Percentiles rank a stretch among this genome's conserved stretches.
Evolutionary conservation across 2,797 vertebrate species (phyloP).

Genomic region (Naso thynnoides): DNA sequence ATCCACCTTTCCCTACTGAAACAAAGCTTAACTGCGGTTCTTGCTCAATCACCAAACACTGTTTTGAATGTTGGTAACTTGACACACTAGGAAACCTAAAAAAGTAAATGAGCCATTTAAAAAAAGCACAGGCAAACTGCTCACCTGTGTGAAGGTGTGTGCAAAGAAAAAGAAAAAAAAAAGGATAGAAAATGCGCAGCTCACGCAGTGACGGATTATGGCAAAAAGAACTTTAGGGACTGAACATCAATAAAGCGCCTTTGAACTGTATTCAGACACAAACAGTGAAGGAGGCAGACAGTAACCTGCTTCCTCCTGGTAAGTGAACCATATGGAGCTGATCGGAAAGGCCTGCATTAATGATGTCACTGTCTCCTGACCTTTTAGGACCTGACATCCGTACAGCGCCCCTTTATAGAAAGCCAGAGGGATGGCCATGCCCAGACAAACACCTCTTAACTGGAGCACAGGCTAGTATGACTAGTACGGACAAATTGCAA

Average conservation of each 20-base stretch:
- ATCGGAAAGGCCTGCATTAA: conserved; percentile 78
- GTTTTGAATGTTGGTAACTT: conserved; percentile 16
- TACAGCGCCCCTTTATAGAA: conserved; percentile 68
- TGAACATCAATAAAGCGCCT: neutral
- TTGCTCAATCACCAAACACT: conserved; percentile 59
- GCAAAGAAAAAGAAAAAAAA: neutral
- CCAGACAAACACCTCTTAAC: conserved; percentile 40
- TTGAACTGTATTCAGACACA: conserved; percentile 14
- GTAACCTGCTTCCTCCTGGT: conserved; percentile 20
- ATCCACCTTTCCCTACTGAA: conserved; percentile 62
- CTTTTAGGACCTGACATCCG: conserved; percentile 67
- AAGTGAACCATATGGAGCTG: conserved; percentile 73
- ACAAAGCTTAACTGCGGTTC: conserved; percentile 46
- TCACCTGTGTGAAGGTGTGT: neutral
- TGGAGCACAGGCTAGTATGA: conserved; percentile 1
- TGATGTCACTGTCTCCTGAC: conserved; percentile 80
- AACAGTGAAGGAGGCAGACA: conserved; percentile 22
- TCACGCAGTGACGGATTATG: neutral
- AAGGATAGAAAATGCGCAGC: neutral
- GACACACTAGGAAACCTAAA: neutral
- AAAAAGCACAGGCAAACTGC: no score
- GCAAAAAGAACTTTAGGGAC: neutral
- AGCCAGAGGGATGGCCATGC: conserved; percentile 57
- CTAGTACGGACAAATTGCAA: conserved; percentile 7
- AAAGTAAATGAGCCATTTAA: neutral